Evolutionary conservation across 2,113 vertebrate species (phyloP).

Genomic region (Ctenomys sociabilis): DNA sequence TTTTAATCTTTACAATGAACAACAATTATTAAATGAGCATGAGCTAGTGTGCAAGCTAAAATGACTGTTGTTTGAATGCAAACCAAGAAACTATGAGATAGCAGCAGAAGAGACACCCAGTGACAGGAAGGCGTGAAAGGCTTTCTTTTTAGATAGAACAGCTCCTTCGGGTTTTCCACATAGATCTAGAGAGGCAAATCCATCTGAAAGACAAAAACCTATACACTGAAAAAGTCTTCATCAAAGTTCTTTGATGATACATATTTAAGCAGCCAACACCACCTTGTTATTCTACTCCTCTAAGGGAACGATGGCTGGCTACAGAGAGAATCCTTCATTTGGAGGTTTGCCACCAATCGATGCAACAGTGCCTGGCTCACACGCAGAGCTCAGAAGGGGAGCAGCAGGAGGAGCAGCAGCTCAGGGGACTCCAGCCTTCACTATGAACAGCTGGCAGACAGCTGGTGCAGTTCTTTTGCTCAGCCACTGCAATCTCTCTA

Average conservation of each 20-base stretch:
- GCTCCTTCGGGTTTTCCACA: slow-evolving; percentile 64
- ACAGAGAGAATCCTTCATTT: neutral
- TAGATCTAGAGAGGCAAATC: slow-evolving; percentile 60
- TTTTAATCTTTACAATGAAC: neutral
- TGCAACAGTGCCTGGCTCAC: rapidly evolving
- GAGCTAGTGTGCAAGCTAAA: neutral
- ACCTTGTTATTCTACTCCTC: neutral
- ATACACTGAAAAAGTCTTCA: slow-evolving; percentile 58
- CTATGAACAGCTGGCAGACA: neutral
- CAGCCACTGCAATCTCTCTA: neutral
- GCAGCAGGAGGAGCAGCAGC: neutral
- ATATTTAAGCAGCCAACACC: neutral
- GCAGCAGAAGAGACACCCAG: neutral
- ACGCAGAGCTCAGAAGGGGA: neutral
- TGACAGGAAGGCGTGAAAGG: neutral
- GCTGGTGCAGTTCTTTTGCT: neutral
- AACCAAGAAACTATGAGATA: neutral
- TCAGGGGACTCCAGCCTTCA: neutral
- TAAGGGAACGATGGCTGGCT: neutral
- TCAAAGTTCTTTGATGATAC: neutral
- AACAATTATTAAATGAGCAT: neutral
- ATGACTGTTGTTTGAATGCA: neutral
- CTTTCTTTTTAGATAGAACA: slow-evolving; percentile 50
- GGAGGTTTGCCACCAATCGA: neutral
- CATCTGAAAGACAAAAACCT: slow-evolving; percentile 67